Percentiles rank a stretch among this genome's conserved stretches.
phyloP scores from a whole-genome alignment of 1,140 invertebrate genomes.

The Halictus rubicundus region DNA sequence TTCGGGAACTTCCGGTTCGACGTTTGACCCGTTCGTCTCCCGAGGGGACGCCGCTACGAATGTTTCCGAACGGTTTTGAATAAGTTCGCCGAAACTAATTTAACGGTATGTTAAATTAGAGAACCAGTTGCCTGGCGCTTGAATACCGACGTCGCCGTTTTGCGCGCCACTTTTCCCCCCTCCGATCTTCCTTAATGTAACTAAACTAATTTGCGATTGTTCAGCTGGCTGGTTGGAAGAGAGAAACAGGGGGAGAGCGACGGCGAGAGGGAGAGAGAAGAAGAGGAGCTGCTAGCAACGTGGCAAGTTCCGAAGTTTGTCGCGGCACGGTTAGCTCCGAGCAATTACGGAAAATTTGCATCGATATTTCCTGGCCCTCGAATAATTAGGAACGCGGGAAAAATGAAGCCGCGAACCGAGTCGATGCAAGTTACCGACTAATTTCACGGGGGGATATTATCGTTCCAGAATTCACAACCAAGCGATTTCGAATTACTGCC shows the following conservation, averaged over 20 bases:
- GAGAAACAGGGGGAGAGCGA: neutral
- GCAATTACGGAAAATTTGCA: conserved; percentile 46
- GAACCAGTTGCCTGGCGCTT: neutral
- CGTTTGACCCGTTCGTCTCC: neutral
- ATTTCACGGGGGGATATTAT: neutral
- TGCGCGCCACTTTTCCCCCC: conserved; percentile 9
- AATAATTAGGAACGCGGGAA: conserved; percentile 28
- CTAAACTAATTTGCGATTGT: conserved; percentile 56
- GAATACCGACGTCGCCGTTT: neutral
- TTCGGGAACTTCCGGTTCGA: neutral
- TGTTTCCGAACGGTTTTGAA: neutral
- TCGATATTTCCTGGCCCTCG: conserved; percentile 26
- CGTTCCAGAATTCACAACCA: neutral
- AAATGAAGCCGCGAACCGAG: conserved; percentile 10
- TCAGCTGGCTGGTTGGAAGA: neutral
- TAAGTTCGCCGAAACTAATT: neutral
- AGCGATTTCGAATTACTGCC: too few species aligned
- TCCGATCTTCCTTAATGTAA: conserved; percentile 27
- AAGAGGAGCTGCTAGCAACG: neutral
- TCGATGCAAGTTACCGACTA: conserved; percentile 18
- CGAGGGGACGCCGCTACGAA: neutral
- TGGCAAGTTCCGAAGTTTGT: conserved; percentile 32
- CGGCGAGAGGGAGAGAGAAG: neutral
- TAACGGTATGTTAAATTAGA: conserved; percentile 1
- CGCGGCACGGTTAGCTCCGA: conserved; percentile 8